Evolutionary conservation across 2,797 vertebrate genomes (phyloP), one percentile per base, ranked within the genome.

Genomic region (Poeciliopsis infans): DNA sequence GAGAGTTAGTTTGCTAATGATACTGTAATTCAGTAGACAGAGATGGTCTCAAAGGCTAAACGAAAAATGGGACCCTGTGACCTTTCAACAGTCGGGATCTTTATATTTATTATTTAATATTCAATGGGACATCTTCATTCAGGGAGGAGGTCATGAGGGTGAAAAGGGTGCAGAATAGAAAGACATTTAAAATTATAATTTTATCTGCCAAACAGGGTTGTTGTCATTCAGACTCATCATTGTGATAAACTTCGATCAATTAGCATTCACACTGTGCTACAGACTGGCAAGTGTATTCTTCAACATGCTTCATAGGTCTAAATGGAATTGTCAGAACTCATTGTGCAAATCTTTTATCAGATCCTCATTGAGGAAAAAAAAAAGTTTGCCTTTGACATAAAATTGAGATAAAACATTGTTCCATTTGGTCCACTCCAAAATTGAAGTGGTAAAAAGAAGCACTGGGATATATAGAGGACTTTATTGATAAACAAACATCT

Each of bases 101-200:
- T 92, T 86, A 87, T 86, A 86, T 78, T 46, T 71, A 57, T 66
- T 33, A 83, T 93, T 94, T 94, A 73, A 94, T 93, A 95, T 95
- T 93, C 94, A 85, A 78, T 78, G 78, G 68, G 90, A 87, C 87
- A 91, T 94, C 93, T 93, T 79, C 74, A 57, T 70, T 91, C 83
- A 80, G 79, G 80, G 76, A 80, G 75, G 74, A 91, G 93, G 94
- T 95, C 89, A 88, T 15, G 36, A 61, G 90, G 92, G 93, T 93
- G 90, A 89, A 75, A 41, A 69, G 61, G 79, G 46, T 51, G 68
- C 81, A 91, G 93, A 94, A 89, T 83, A 83, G 87, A 61, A 82
- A 89, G 83, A 75, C 87, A 92, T 94, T 95, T 92, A 85, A 89
- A 92, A 95, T 93, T 82, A 88, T 93, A 94, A 94, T 95, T 93